A percentile compares a stretch with the other conserved stretches of the same genome.
Conservation (phyloP, 2,888 invertebrate genomes). For the Parnassius mnemosyne region DNA sequence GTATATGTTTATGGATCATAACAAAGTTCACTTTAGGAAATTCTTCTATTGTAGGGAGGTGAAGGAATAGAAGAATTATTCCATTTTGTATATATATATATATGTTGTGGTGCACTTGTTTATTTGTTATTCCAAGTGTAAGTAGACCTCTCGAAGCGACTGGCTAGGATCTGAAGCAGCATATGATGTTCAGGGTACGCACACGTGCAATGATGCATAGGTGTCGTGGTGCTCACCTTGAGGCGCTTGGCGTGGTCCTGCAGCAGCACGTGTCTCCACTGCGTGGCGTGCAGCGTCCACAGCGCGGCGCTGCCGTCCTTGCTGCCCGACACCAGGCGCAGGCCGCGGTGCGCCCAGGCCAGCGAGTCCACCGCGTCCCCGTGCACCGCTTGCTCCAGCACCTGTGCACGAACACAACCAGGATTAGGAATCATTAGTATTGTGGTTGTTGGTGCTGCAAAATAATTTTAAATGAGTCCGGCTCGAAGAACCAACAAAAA, state of each 20-base stretch:
- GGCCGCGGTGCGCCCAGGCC: constrained; percentile 94
- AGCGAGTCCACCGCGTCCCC: constrained; percentile 96
- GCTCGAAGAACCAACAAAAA: too few species aligned
- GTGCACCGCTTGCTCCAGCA: constrained; percentile 90
- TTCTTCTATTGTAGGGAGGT: too few species aligned
- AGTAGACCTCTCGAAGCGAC: constrained; percentile 48
- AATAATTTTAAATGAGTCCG: too few species aligned
- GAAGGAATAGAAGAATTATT: too few species aligned
- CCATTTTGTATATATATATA: too few species aligned
- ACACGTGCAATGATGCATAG: not conserved
- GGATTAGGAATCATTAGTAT: not conserved
- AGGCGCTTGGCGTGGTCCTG: constrained; percentile 51
- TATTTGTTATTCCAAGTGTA: not conserved
- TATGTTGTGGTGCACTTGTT: too few species aligned
- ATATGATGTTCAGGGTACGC: constrained; percentile 29
- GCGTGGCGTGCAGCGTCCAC: constrained; percentile 94
- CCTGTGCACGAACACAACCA: constrained; percentile 27
- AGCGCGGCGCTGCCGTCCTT: constrained; percentile 97
- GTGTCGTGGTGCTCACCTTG: constrained; percentile 41
- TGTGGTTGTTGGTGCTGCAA: too few species aligned
- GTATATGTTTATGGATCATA: too few species aligned
- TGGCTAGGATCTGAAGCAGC: constrained; percentile 35
- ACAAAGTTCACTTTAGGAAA: too few species aligned
- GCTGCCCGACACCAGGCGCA: constrained; percentile 95
- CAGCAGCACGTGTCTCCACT: constrained; percentile 91